Percentiles rank a stretch among this genome's conserved stretches.
Conservation (phyloP, 1,140 invertebrate genomes). For the honey bee (Apis mellifera) region DNA sequence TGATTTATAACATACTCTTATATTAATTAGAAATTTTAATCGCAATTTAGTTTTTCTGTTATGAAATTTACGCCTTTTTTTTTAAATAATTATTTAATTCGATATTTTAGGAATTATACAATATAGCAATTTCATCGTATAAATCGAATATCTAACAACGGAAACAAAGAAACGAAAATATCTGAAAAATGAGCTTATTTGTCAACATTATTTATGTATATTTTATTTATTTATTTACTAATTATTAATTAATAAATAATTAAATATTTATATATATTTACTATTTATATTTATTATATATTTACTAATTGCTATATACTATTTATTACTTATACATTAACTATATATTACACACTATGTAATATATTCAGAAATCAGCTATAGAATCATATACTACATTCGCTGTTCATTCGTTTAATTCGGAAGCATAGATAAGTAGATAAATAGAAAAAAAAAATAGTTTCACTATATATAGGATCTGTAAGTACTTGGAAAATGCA, state of each 20-base stretch:
- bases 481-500: conserved; percentile 21
- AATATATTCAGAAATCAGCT: background rate
- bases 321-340: too few species aligned
- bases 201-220: background rate
- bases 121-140: background rate
- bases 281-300: too few species aligned
- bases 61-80: too few species aligned
- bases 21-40: too few species aligned
- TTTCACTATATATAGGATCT: background rate
- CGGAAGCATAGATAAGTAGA: background rate
- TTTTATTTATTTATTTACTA: too few species aligned
- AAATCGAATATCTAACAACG: background rate
- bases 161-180: background rate
- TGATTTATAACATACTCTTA: too few species aligned
- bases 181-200: background rate
- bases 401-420: background rate
- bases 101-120: background rate
- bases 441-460: background rate
- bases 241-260: too few species aligned
- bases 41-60: too few species aligned
- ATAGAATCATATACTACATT: background rate
- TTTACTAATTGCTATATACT: too few species aligned
- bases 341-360: background rate
- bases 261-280: too few species aligned
- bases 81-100: too few species aligned